These are phyloP conservation scores for Abscondita cerata DNA, from an alignment of 2,888 invertebrate genomes.

Conservation along the genomic window DNA sequence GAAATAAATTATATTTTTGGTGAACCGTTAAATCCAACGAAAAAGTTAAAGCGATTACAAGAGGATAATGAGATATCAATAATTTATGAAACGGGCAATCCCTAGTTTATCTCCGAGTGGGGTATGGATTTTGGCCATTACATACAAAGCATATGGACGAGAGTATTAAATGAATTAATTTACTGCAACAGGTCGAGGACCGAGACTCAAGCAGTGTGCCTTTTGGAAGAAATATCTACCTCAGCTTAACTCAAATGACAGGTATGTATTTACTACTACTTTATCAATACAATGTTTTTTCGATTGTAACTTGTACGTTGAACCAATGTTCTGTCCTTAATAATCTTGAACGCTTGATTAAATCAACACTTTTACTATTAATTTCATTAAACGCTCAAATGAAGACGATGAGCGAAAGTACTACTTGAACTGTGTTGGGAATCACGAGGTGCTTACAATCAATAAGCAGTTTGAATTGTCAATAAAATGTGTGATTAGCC, in stretches of 20 bases:
- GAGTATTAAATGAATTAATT: background rate
- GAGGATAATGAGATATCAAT: background rate
- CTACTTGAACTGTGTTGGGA: no score
- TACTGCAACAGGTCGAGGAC: background rate
- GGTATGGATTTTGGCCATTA: background rate
- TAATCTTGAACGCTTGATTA: no score
- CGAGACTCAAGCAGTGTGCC: constrained; percentile 9
- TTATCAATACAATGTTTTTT: no score
- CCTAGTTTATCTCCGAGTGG: background rate
- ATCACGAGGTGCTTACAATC: no score
- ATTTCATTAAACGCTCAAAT: no score
- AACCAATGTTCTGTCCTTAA: no score
- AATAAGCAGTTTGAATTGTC: no score
- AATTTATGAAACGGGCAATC: background rate
- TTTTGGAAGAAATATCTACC: constrained; percentile 95
- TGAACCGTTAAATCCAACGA: background rate
- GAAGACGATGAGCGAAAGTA: no score
- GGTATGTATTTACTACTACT: background rate
- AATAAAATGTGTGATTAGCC: no score
- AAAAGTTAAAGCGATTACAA: background rate
- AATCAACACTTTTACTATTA: no score
- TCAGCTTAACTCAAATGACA: constrained; percentile 62
- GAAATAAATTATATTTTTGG: constrained; percentile 1
- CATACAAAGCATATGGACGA: background rate
- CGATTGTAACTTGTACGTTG: no score